Evolutionary conservation across 2,888 invertebrate genomes (phyloP).

Genomic region (Chalcosyrphus nemorum): DNA sequence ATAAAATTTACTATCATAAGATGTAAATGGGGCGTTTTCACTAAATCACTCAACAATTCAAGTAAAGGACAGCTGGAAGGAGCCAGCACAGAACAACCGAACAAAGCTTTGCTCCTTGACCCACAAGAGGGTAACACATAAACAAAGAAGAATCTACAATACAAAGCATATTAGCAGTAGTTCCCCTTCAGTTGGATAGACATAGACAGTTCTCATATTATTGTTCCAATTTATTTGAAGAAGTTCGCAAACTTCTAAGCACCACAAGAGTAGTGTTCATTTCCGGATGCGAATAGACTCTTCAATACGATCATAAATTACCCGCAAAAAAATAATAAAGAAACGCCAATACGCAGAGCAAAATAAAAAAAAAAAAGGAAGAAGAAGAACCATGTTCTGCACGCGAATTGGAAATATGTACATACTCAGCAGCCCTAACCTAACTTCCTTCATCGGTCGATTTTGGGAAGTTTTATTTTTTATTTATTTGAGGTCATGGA

Average conservation of each 20-base stretch:
- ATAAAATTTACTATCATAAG: background rate
- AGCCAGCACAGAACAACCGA: background rate
- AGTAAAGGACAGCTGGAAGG: background rate
- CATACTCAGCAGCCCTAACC: too few species aligned
- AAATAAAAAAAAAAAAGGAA: background rate
- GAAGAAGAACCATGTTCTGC: background rate
- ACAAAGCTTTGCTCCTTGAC: background rate
- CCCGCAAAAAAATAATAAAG: slow-evolving; percentile 55
- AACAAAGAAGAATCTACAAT: background rate
- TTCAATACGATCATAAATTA: slow-evolving; percentile 52
- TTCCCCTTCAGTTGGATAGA: background rate
- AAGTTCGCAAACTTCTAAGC: slow-evolving; percentile 5
- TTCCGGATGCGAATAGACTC: background rate
- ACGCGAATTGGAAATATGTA: slow-evolving; percentile 1
- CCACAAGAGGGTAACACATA: background rate
- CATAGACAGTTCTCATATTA: slow-evolving; percentile 11
- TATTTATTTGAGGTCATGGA: slow-evolving; percentile 45
- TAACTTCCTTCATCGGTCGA: background rate
- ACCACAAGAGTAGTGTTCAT: background rate
- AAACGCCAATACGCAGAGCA: slow-evolving; percentile 4
- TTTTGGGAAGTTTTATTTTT: slow-evolving; percentile 17
- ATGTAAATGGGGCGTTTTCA: slow-evolving; percentile 1
- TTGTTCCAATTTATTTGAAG: slow-evolving; percentile 43
- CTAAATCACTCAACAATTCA: slow-evolving; percentile 2
- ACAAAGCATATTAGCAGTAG: slow-evolving; percentile 12